Evolutionary conservation across 1,140 invertebrate genomes (phyloP), one percentile per base, ranked within the genome.

Genomic region (Conus ventricosus): DNA sequence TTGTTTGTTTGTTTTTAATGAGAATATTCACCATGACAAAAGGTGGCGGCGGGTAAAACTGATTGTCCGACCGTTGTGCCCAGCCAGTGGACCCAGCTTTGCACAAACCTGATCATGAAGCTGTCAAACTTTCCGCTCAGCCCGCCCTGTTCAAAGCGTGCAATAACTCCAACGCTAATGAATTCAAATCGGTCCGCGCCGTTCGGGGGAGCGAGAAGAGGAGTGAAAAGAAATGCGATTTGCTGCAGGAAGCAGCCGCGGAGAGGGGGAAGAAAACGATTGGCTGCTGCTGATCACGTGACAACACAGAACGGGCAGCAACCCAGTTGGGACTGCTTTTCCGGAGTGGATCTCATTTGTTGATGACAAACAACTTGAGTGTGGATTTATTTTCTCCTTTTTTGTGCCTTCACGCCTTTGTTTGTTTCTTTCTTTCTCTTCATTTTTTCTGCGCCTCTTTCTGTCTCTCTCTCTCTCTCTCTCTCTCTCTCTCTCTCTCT

Each of bases 391-490:
- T 20, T 23, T 71, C 20, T 15, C 57, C 1, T 15, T 60, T 20
- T 71, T 7, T 23, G 6, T 71, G 13, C 20, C 67, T 71, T 20
- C 20, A 6, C 20, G 7, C 39, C 25, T 78, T 25, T 78, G 25
- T 78, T 17, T 78, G 5, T 78, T 17, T 39, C 76, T 39, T 17
- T 78, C 76, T 78, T 7, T 78, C 76, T 51, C 25, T 15, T 55
- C 80, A 39, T 25, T 82, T 27, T 55, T 25, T 82, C 54, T 82
- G 25, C n/a, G 6, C 23, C 27, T 82, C 80, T 82, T 53, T 25
- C n/a, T 55, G 54, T 54, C 8, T 83, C 53, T 83, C 51, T 60
- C 80, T 82, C 25, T 82, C 80, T 82, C 54, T 51, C 80, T 82
- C 54, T 51, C 80, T 51, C 23, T 20, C 27, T 23, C 54, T 54